These are phyloP conservation scores for Platynereis dumerilii DNA, from an alignment of 2,888 invertebrate species.

Conservation along the genomic window DNA sequence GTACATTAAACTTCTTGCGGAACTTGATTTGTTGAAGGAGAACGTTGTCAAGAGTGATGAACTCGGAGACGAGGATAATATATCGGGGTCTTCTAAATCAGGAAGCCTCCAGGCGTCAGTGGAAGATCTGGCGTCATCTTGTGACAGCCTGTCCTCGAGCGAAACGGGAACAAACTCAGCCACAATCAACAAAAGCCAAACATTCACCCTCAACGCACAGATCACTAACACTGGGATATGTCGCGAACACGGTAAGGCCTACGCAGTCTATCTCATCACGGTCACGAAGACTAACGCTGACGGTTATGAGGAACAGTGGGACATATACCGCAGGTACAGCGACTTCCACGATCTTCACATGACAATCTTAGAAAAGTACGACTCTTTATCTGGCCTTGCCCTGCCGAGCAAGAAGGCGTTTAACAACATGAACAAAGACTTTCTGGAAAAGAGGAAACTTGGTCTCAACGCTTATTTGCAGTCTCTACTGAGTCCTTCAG, in stretches of 20 bases:
- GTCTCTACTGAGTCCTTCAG: conserved; percentile 71
- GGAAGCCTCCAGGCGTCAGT: conserved; percentile 32
- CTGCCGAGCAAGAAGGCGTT: conserved; percentile 94
- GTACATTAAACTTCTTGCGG: conserved; percentile 76
- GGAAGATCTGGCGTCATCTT: conserved; percentile 34
- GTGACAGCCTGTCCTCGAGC: conserved; percentile 35
- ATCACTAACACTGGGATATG: conserved; percentile 43
- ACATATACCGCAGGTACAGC: conserved; percentile 89
- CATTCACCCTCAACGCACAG: conserved; percentile 34
- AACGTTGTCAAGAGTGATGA: conserved; percentile 1
- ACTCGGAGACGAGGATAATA: neutral
- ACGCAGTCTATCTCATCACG: conserved; percentile 86
- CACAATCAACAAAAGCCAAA: conserved; percentile 9
- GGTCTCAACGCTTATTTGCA: conserved; percentile 78
- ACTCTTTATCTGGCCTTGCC: conserved; percentile 72
- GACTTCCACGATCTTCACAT: conserved; percentile 90
- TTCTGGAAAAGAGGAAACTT: conserved; percentile 82
- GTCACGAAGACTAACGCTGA: conserved; percentile 70
- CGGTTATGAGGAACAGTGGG: conserved; percentile 77
- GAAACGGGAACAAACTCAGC: conserved; percentile 16
- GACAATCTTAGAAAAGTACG: conserved; percentile 73
- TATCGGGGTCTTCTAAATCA: conserved; percentile 26
- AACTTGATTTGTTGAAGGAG: conserved; percentile 70
- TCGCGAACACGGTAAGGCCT: conserved; percentile 75
- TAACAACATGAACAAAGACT: conserved; percentile 81